A percentile compares a stretch with the other conserved stretches of the same genome.
These are phyloP conservation scores for Pristionchus arcanus DNA, from an alignment of 2,888 invertebrate genomes.

Conservation along the genomic window DNA sequence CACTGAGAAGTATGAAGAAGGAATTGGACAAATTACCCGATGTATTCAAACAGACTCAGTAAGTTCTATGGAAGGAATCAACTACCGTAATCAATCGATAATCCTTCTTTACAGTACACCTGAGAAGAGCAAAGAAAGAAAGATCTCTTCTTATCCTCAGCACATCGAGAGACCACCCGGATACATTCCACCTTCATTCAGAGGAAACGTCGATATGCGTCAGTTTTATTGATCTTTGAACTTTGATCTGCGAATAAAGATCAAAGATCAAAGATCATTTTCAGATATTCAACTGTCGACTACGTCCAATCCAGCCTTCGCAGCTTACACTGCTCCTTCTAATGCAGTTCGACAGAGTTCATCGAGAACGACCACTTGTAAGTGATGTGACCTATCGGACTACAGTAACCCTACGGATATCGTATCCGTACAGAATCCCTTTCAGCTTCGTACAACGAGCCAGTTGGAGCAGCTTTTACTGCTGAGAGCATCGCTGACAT, in stretches of 20 bases:
- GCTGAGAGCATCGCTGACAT: conserved; percentile 49
- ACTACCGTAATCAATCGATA: conserved; percentile 8
- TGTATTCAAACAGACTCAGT: conserved; percentile 19
- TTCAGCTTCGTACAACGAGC: not conserved
- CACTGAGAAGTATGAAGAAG: not conserved
- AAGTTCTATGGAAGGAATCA: not conserved
- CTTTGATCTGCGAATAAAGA: not conserved
- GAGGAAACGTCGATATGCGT: conserved; percentile 27
- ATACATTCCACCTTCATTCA: conserved; percentile 26
- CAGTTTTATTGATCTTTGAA: conserved; percentile 45
- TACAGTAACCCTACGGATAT: not conserved
- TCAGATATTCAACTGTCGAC: conserved; percentile 45
- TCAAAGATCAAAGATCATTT: conserved; percentile 14
- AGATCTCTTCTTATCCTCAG: not conserved
- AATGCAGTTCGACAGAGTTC: not conserved
- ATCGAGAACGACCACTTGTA: not conserved
- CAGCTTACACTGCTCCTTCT: not conserved
- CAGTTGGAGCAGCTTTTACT: conserved; percentile 11
- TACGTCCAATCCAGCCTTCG: conserved; percentile 28
- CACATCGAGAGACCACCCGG: conserved; percentile 34
- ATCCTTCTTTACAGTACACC: conserved; percentile 10
- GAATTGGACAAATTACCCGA: conserved; percentile 13
- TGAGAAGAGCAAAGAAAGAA: not conserved
- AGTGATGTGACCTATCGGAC: conserved; percentile 29
- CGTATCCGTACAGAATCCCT: not conserved